A percentile compares a stretch with the other conserved stretches of the same genome.
These are phyloP conservation scores for Danio kyathit DNA, from an alignment of 2,797 vertebrate genomes.

Conservation along the genomic window DNA sequence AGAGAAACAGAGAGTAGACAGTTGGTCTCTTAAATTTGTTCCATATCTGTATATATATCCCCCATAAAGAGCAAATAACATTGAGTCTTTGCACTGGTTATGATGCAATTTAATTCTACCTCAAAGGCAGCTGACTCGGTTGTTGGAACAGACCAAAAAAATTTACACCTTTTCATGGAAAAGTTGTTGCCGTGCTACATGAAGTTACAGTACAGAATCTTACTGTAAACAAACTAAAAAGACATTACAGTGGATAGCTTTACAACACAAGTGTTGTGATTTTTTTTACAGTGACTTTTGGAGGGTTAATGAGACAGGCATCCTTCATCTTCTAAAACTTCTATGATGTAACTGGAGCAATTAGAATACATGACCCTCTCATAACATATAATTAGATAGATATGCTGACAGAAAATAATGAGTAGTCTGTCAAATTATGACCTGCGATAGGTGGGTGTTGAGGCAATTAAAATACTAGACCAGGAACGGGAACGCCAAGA, in stretches of 20 bases:
- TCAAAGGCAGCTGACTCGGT: neutral
- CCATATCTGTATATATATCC: too few species aligned
- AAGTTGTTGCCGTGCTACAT: neutral
- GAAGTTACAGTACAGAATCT: neutral
- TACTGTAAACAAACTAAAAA: neutral
- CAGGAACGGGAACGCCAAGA: slow-evolving; percentile 14
- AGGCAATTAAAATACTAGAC: slow-evolving; percentile 24
- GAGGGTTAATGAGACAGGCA: neutral
- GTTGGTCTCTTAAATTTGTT: too few species aligned
- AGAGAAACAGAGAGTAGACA: too few species aligned
- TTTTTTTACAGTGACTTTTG: neutral
- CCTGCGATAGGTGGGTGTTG: slow-evolving; percentile 22
- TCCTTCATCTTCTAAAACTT: slow-evolving; percentile 8
- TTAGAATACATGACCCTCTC: slow-evolving; percentile 25
- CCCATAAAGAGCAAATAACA: too few species aligned
- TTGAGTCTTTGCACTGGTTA: too few species aligned
- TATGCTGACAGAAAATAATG: slow-evolving; percentile 6
- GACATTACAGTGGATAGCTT: neutral
- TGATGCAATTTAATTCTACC: neutral
- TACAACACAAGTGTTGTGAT: neutral
- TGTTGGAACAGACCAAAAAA: too few species aligned
- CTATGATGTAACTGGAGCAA: slow-evolving; percentile 11
- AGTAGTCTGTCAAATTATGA: slow-evolving; percentile 27
- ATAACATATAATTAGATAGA: slow-evolving; percentile 56
- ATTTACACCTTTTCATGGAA: neutral